Evolutionary conservation across 2,888 invertebrate genomes (phyloP), one percentile per base, ranked within the genome.

Genomic region (Quadroppia sp.): DNA sequence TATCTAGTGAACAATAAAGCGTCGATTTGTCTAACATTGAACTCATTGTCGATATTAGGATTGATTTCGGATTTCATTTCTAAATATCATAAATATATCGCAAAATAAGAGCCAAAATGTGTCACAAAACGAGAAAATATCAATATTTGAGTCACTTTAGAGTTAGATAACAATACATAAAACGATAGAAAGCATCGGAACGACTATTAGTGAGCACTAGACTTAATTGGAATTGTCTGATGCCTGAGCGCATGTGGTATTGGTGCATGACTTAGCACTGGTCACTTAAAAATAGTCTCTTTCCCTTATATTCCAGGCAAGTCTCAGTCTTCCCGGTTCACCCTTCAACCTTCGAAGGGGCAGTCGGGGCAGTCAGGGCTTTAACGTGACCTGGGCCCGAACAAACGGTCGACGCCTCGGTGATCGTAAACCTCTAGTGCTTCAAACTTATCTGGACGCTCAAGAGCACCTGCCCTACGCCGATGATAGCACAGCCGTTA

Each of bases 401-500:
- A 50, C 73, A 11, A 92, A 91, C 82, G 92, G 91, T 77, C 87
- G 92, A 77, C 74, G 88, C 76, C 81, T 82, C 73, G 89, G 92
- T 82, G 95, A 96, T 84, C 88, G 93, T 78, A 94, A 94, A 83
- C 95, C 95, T 69, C 87, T 95, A 81, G 94, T 96, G 78, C 87
- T 94, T 79, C 69, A 71, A 71, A 94, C 94, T 79, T 94, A 94
- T 86, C 87, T 94, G 83, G 95, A 84, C 78, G 81, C 81, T 56
- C 81, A 85, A 81, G 93, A 94, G 85, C 94, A 94, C 84, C 87
- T 97, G 81, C 96, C 96, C 75, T 97, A 94, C 83, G 96, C 95
- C 75, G 97, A 97, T 83, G 97, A 96, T 85, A 95, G 95, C 77
- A 93, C 93, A 82, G 96, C 95, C 78, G 96, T 94, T 76, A 97